phyloP scores from a whole-genome alignment of 2,113 vertebrate species.

The Anser brachyrhynchus region DNA sequence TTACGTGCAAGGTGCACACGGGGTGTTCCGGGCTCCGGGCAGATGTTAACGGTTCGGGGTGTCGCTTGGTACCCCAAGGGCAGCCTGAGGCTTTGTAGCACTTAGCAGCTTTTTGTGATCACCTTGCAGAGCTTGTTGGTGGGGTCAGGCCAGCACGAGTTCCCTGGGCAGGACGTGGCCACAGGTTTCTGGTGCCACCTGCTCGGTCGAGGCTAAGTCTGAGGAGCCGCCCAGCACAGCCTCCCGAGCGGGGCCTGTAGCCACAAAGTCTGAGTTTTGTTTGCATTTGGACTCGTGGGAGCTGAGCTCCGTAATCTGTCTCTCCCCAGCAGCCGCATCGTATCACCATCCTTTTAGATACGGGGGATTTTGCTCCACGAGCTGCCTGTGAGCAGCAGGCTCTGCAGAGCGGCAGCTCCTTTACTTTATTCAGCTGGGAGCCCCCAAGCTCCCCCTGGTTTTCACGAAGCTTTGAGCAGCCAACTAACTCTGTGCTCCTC shows the following conservation, averaged over 20 bases:
- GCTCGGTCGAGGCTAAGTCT: background rate
- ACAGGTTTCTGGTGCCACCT: background rate
- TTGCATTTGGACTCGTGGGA: background rate
- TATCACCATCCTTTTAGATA: slow-evolving; percentile 10
- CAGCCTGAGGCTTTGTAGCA: background rate
- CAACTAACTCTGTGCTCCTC: background rate
- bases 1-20: background rate
- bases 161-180: no score
- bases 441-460: background rate
- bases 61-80: background rate
- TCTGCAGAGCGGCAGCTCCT: background rate
- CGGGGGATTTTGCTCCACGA: background rate
- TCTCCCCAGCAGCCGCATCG: background rate
- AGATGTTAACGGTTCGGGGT: background rate
- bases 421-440: background rate
- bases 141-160: no score
- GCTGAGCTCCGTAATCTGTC: slow-evolving; percentile 17
- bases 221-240: background rate
- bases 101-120: background rate
- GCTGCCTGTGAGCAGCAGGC: background rate
- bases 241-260: background rate
- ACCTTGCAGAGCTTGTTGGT: background rate
- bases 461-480: background rate
- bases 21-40: background rate
- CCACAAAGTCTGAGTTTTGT: slow-evolving; percentile 37